Conservation (phyloP, 2,113 vertebrate genomes). For the Cinclus cinclus region DNA sequence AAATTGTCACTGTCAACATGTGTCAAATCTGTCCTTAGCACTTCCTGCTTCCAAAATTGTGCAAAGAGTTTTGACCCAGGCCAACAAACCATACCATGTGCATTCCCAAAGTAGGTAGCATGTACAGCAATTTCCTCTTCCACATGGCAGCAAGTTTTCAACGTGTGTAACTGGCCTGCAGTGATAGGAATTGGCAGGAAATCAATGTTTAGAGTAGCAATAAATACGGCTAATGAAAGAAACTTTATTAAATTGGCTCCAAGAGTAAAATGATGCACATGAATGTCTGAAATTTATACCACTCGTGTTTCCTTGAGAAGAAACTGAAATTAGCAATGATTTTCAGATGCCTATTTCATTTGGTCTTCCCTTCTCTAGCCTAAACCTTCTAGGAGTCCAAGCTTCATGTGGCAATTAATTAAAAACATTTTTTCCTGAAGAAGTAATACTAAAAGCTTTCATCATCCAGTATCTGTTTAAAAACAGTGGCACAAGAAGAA, state of each 20-base stretch:
- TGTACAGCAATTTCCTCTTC: not conserved
- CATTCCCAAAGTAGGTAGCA: not conserved
- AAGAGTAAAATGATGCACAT: not conserved
- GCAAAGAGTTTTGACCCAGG: not conserved
- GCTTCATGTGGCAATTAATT: not conserved
- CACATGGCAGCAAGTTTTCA: not conserved
- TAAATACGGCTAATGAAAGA: not conserved
- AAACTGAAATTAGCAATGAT: not conserved
- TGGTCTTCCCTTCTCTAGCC: not conserved
- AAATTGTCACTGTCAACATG: not conserved
- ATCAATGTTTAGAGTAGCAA: not conserved
- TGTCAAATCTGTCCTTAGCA: not conserved
- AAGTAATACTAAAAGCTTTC: not conserved
- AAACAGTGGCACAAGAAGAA: not conserved
- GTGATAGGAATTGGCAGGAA: not conserved
- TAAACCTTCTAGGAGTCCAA: not conserved
- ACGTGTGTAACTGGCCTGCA: not conserved
- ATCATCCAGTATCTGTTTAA: not conserved
- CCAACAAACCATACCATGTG: not conserved
- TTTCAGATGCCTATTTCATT: not conserved
- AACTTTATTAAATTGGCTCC: not conserved
- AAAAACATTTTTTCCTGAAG: not conserved
- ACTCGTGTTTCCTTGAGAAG: not conserved
- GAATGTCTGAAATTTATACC: not conserved
- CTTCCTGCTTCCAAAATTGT: not conserved